Base-by-base conservation (phyloP, 2,888 invertebrate species). In the Therioaphis trifolii region DNA sequence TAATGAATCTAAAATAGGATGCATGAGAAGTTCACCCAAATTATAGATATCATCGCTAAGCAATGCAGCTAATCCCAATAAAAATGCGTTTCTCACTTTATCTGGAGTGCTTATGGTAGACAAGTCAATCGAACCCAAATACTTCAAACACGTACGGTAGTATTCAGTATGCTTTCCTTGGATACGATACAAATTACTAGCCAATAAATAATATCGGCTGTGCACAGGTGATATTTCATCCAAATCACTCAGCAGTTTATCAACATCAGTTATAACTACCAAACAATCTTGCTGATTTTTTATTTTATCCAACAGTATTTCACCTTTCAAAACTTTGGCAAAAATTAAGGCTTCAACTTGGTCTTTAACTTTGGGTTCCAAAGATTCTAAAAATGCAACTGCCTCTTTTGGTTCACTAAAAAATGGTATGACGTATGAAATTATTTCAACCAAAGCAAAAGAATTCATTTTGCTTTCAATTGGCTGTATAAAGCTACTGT, bases 401-500 rank as follows among this genome's bases (percentile, higher is more conserved):
- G 96, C 96, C 87, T 95, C 95, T 85, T 93, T 93, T 86, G 95
- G 94, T 87, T 96, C 94, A 86, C 90, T 89, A 87, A 92, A 94
- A 87, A 96, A 95, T 74, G 93, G 92, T 1, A 95, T 91, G 4
- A 96, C 91, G 76, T 92, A 91, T 0, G 93, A 93, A 2, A 94
- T 89, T 84, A 99, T 96, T 90, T 99, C 97, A 52, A 97, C 94
- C 86, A 98, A 89, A 0, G 97, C 95, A 72, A 98, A 90, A 0
- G 97, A 96, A 89, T 98, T 99, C 86, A 98, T 97, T 89, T 97
- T 97, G 90, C 94, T 97, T 90, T 99, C 98, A 90, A 99, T 97
- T 63, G 95, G 95, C 75, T 93, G 92, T 84, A 99, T 91, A 88
- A 99, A 98, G 88, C 96, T 96, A 87, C 93, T 93, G 89, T 99